Evolutionary conservation across 2,797 vertebrate species (phyloP).

Genomic region (Sebastes baramenuke): DNA sequence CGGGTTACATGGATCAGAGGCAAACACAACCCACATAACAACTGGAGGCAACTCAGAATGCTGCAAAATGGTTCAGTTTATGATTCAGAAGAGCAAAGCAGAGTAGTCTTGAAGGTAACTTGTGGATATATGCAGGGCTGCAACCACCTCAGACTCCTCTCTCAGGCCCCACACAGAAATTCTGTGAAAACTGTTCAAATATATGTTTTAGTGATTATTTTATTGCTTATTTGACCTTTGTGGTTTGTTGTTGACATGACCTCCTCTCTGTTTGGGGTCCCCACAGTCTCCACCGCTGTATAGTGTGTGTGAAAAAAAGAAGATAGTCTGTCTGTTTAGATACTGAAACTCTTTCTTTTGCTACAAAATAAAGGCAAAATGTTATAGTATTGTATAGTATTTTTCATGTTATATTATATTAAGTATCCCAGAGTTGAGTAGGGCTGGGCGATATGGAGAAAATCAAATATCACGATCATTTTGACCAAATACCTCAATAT

Average conservation of each 20-base stretch:
- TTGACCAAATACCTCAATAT: too few species aligned
- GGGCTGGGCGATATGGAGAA: too few species aligned
- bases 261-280: background rate
- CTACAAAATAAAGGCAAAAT: background rate
- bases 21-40: background rate
- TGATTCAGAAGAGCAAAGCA: background rate
- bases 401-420: background rate
- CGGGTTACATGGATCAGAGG: constrained; percentile 14
- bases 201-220: background rate
- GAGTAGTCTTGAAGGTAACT: background rate
- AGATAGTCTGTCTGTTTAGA: too few species aligned
- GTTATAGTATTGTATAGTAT: too few species aligned
- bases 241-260: background rate
- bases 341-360: background rate
- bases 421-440: background rate
- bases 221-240: background rate
- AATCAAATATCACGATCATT: too few species aligned
- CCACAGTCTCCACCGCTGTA: too few species aligned
- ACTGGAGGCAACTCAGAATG: background rate
- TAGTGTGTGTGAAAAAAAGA: too few species aligned
- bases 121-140: background rate
- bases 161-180: background rate
- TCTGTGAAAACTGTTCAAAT: background rate
- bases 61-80: background rate
- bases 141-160: background rate